These are phyloP conservation scores for Stegostoma tigrinum DNA, from an alignment of 2,113 vertebrate genomes.

Conservation along the genomic window DNA sequence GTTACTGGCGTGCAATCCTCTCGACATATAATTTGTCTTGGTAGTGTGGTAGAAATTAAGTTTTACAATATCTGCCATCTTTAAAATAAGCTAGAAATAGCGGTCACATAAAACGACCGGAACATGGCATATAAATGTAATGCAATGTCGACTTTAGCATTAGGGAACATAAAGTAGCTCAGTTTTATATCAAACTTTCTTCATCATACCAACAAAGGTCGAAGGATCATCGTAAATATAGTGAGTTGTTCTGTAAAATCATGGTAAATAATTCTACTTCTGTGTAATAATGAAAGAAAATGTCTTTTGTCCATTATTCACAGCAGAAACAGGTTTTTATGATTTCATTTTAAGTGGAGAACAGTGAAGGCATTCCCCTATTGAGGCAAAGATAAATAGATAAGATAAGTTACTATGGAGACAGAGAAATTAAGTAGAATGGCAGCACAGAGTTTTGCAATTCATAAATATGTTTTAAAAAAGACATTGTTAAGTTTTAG, in stretches of 20 bases:
- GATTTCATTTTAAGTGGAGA: not conserved
- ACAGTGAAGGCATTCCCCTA: not conserved
- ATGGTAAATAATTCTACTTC: not conserved
- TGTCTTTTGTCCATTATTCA: not conserved
- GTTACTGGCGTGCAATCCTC: not conserved
- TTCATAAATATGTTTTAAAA: not conserved
- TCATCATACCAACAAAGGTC: not conserved
- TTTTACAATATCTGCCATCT: not conserved
- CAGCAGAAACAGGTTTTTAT: not conserved
- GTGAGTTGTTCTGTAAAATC: not conserved
- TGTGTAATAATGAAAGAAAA: not conserved
- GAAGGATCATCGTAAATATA: not conserved
- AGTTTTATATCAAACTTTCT: not conserved
- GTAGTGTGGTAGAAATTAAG: not conserved
- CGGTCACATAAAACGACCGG: not conserved
- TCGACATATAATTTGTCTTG: not conserved
- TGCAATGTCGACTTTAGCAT: not conserved
- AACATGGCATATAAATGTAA: not conserved
- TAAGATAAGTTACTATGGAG: not conserved
- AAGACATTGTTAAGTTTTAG: no score
- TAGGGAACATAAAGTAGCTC: not conserved
- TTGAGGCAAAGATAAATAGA: not conserved
- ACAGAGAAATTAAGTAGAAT: not conserved
- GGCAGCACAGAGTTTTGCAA: not conserved
- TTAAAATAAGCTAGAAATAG: not conserved